Percentiles rank a stretch among this genome's conserved stretches.
Conservation (phyloP, 2,888 invertebrate species). For the Acronicta aceris region DNA sequence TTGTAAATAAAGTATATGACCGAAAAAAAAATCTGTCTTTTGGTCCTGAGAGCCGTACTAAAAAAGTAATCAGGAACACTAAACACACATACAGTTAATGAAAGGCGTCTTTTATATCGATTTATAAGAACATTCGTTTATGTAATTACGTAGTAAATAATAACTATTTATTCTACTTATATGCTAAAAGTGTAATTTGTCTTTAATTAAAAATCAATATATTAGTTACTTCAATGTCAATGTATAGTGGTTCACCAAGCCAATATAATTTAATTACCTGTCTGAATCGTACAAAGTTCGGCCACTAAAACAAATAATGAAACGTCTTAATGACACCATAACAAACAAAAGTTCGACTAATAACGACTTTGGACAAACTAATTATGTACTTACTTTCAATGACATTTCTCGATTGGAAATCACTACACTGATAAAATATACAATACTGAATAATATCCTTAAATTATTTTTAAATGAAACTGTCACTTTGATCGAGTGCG, state of each 20-base stretch:
- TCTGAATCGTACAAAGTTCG: conserved; percentile 6
- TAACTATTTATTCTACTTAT: no score
- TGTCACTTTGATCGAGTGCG: conserved; percentile 36
- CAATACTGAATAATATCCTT: conserved; percentile 9
- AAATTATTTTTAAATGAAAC: conserved; percentile 32
- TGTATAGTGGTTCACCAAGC: not conserved
- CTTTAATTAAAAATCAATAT: no score
- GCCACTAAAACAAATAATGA: conserved; percentile 28
- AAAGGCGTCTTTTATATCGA: no score
- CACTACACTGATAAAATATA: conserved; percentile 30
- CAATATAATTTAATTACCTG: conserved; percentile 1
- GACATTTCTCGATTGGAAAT: conserved; percentile 24
- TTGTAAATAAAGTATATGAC: no score
- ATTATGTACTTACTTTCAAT: conserved; percentile 48
- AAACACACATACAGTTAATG: no score
- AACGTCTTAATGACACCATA: conserved; percentile 22
- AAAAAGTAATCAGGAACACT: no score
- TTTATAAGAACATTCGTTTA: no score
- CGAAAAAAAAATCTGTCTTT: not conserved
- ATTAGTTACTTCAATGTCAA: not conserved
- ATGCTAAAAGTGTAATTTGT: no score
- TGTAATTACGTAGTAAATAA: no score
- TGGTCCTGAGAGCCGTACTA: not conserved
- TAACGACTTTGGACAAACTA: conserved; percentile 40
- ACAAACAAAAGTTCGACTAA: conserved; percentile 40